phyloP scores from a whole-genome alignment of 2,888 invertebrate species.

The Mythimna loreyi region DNA sequence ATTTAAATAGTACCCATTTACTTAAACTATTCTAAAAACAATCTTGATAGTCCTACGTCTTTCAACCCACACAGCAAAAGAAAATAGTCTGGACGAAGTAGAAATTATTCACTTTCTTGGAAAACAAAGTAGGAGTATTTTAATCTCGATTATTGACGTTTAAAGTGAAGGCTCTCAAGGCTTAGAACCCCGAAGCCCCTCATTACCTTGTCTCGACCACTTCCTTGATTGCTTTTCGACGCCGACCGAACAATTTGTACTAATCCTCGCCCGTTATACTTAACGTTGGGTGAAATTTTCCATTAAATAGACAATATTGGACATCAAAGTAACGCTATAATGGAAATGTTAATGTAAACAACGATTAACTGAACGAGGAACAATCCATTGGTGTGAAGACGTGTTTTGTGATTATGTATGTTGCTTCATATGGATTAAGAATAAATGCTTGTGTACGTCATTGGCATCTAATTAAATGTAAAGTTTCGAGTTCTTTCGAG shows the following conservation, averaged over 20 bases:
- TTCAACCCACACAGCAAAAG: neutral
- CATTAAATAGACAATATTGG: constrained; percentile 13
- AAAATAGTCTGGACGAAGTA: constrained; percentile 8
- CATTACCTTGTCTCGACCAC: constrained; percentile 36
- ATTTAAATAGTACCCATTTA: neutral
- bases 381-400: neutral
- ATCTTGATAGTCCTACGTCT: neutral
- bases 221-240: constrained; percentile 53
- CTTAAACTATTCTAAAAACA: constrained; percentile 2
- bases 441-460: too few species aligned
- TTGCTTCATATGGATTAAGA: neutral
- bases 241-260: constrained; percentile 35
- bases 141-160: constrained; percentile 38
- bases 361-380: constrained; percentile 7
- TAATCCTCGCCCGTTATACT: constrained; percentile 38
- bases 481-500: too few species aligned
- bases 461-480: neutral
- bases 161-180: constrained; percentile 19
- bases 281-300: constrained; percentile 40
- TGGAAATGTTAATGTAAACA: constrained; percentile 16
- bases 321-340: constrained; percentile 13
- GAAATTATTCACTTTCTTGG: neutral
- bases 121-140: constrained; percentile 17
- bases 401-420: neutral
- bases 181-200: constrained; percentile 36